Evolutionary conservation across 1,140 invertebrate species (phyloP).

Genomic region (Tribolium castaneum): DNA sequence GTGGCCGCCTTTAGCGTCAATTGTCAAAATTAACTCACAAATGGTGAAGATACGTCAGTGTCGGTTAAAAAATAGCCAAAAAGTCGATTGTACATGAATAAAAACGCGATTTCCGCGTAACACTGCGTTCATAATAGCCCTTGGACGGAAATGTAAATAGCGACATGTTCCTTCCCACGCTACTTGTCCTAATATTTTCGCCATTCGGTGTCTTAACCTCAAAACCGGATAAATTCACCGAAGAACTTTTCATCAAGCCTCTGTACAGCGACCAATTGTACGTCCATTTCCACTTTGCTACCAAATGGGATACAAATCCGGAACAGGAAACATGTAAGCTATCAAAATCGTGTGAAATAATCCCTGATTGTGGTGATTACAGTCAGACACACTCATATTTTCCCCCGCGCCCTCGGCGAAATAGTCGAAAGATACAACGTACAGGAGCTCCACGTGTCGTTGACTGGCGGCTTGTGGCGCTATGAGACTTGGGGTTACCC

Average conservation of each 20-base stretch:
- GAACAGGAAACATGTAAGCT: slow-evolving; percentile 70
- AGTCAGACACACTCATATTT: slow-evolving; percentile 87
- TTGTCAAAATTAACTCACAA: neutral
- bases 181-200: neutral
- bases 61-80: neutral
- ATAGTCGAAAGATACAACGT: slow-evolving; percentile 87
- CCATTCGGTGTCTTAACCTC: neutral
- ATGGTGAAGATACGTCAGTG: too few species aligned
- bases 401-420: slow-evolving; percentile 91
- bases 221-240: slow-evolving; percentile 74
- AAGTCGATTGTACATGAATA: neutral
- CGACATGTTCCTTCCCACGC: slow-evolving; percentile 5
- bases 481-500: slow-evolving; percentile 95
- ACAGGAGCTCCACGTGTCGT: slow-evolving; percentile 89
- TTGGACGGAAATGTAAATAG: neutral
- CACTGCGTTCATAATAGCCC: neutral
- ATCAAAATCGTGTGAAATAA: slow-evolving; percentile 35
- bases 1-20: neutral
- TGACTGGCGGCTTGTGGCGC: slow-evolving; percentile 94
- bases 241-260: slow-evolving; percentile 85
- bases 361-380: slow-evolving; percentile 60
- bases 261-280: slow-evolving; percentile 82
- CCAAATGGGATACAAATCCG: slow-evolving; percentile 74
- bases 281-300: slow-evolving; percentile 88
- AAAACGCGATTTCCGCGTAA: neutral